Percentiles rank a stretch among this genome's conserved stretches.
Evolutionary conservation across 2,888 invertebrate species (phyloP).

Genomic region (Chaitophorus viminalis): DNA sequence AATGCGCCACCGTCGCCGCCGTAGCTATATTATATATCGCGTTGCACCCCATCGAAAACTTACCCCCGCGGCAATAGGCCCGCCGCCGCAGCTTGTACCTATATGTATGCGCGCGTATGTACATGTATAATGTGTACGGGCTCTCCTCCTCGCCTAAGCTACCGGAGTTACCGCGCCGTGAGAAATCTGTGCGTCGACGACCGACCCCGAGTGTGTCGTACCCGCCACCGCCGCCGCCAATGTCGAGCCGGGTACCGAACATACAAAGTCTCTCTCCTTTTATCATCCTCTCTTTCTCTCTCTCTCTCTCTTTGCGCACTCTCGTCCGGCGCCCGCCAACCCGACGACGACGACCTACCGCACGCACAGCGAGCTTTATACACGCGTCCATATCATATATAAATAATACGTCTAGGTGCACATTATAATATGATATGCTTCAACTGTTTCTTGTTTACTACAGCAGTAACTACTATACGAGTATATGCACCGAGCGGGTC

Average conservation of each 20-base stretch:
- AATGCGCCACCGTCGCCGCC: constrained; percentile 9
- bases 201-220: constrained; percentile 5
- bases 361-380: neutral
- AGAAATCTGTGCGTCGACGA: constrained; percentile 46
- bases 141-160: neutral
- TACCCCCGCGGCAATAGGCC: constrained; percentile 17
- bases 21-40: constrained; percentile 11
- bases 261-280: constrained; percentile 33
- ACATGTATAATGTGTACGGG: neutral
- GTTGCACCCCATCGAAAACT: constrained; percentile 51
- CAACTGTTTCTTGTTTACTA: no score
- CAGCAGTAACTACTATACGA: no score
- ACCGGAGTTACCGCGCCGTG: constrained; percentile 49
- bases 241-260: constrained; percentile 17
- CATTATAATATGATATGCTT: no score
- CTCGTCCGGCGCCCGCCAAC: neutral
- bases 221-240: neutral
- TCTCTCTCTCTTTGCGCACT: neutral
- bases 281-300: neutral
- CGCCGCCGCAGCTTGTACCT: neutral
- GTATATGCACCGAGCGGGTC: no score
- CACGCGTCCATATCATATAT: no score
- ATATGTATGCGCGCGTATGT: neutral
- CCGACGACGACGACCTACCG: constrained; percentile 29
- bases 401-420: no score